Base-by-base conservation (phyloP, 2,888 invertebrate species). In the Xanthorhoe spadicearia region DNA sequence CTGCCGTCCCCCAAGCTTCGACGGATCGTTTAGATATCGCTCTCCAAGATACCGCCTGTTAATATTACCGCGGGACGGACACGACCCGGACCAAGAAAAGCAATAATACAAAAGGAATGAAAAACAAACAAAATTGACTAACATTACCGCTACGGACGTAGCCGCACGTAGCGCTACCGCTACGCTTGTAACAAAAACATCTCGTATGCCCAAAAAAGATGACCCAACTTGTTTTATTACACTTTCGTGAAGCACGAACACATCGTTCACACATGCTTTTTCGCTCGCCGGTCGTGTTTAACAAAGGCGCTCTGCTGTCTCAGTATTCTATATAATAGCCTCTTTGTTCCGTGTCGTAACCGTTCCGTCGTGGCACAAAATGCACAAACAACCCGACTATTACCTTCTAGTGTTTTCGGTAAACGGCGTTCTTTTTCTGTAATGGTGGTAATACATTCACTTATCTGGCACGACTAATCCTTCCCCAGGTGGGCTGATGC, bases 401-500 rank as follows among this genome's bases (percentile, higher is more conserved):
- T 84, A 81, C 79, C 79, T 82, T 76, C 79, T 70, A 82, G 80
- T 81, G 78, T 82, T 86, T 85, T 81, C 81, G 81, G 79, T 76
- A 76, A 79, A 85, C 83, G 79, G 77, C 79, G 76, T 87, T 87
- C 84, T 87, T 90, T 43, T 88, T 70, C 74, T 74, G 76, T 83
- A 86, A 87, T 84, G 83, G 84, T 75, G 76, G 86, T 80, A 86
- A 90, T 90, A 90, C 83, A 88, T 89, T 87, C 83, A 80, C 83
- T 87, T 90, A 90, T 91, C 91, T 87, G 76, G 74, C 76, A 76
- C 77, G 78, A 80, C 80, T 84, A 86, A 87, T 85, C 88, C 85
- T 84, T 85, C 84, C 88, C 85, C 87, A 88, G 89, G 88, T 87
- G 88, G 80, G 81, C 82, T 88, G 88, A 85, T 84, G 83, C 83